Evolutionary conservation across 1,140 invertebrate species (phyloP), one percentile per base, ranked within the genome.

Genomic region (Chrysopa pallens): DNA sequence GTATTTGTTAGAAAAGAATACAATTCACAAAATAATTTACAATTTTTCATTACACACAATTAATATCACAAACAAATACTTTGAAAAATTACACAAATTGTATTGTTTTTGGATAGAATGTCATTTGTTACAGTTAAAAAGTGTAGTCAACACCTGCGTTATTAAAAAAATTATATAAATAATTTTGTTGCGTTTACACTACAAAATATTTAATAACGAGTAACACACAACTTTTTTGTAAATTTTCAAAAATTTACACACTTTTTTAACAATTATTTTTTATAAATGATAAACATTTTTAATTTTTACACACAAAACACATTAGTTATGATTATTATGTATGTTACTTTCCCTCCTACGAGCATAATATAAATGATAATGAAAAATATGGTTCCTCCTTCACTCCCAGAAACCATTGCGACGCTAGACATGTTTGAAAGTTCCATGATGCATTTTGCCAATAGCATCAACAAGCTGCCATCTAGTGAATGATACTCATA

Each of bases 341-440:
- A 17, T 36, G 29, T 42, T 33, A 23, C 45, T 49, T 49, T 49
- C 48, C 48, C 48, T 49, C 48, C 48, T 44, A 42, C 44, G 46
- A 44, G 43, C 42, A 44, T 47, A 38, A 42, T 46, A 39, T 48
- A 45, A 43, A 42, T 47, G 50, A 52, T 57, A 58, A 56, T 55
- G 55, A 57, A 60, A 59, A 57, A 60, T 60, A 53, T 53, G 56
- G 58, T 58, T 59, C 52, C 54, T 52, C 54, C 52, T 49, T 46
- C 49, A 54, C 47, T 59, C 57, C 57, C 59, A 59, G 48, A 54
- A 60, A 48, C 46, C 53, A 48, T 55, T 54, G 54, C 59, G 53
- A 45, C 45, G 43, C 51, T 44, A 39, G 40, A 46, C 29, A 40
- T 39, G 33, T 41, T 45, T 33, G 8, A 11, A 33, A 33, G 31